Percentiles rank a stretch among this genome's conserved stretches.
These are phyloP conservation scores for Pelochelys cantorii DNA, from an alignment of 2,797 vertebrate species.

Conservation along the genomic window DNA sequence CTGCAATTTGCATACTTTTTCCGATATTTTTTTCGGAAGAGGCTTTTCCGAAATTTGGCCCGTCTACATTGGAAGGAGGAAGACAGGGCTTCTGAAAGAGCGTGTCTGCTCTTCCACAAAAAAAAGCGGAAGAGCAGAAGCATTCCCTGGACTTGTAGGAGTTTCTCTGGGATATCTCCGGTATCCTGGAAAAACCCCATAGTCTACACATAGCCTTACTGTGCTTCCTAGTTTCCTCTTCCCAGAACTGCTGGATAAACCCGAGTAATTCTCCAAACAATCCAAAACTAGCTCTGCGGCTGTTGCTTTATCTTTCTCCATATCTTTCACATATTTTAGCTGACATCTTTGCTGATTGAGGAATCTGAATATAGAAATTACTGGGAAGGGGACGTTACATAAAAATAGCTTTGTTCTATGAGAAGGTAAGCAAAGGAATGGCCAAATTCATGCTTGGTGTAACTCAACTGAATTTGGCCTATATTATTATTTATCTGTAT, in stretches of 20 bases:
- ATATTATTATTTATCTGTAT: not conserved
- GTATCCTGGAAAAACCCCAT: too few relatives aligned
- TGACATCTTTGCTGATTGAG: not conserved
- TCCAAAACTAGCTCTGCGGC: not conserved
- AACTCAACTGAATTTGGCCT: not conserved
- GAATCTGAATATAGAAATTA: not conserved
- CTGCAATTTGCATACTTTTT: too few relatives aligned
- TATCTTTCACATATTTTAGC: not conserved
- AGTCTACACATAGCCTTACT: not conserved
- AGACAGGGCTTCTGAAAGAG: too few relatives aligned
- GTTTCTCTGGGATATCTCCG: too few relatives aligned
- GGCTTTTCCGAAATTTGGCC: too few relatives aligned
- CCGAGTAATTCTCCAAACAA: not conserved
- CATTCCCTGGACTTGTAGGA: too few relatives aligned
- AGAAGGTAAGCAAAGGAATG: not conserved
- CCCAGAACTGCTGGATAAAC: not conserved
- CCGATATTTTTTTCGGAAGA: too few relatives aligned
- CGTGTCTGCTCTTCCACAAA: too few relatives aligned
- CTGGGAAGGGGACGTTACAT: not conserved
- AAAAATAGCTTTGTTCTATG: not conserved
- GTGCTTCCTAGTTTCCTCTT: not conserved
- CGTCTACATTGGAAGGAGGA: too few relatives aligned
- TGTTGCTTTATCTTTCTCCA: not conserved
- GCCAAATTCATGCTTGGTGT: not conserved
- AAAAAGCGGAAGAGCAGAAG: too few relatives aligned